These are phyloP conservation scores for Notothenia rossii DNA, from an alignment of 2,113 vertebrate species.

Conservation along the genomic window DNA sequence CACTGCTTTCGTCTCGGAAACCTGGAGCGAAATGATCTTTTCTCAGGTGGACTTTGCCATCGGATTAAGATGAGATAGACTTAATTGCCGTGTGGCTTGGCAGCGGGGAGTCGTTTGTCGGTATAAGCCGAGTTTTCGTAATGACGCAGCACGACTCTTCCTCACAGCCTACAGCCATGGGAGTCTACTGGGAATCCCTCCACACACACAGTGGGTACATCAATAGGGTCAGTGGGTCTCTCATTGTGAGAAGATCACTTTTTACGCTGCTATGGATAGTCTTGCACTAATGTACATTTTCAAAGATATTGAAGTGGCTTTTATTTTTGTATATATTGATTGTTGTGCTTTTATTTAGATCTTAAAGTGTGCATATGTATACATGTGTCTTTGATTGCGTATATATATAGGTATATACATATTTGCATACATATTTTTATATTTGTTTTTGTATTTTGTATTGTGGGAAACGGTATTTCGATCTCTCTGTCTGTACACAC, in stretches of 20 bases:
- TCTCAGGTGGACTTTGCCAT: slow-evolving; percentile 41
- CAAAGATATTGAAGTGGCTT: no score
- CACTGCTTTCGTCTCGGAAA: slow-evolving; percentile 12
- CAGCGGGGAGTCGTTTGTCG: slow-evolving; percentile 12
- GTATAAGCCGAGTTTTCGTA: slow-evolving; percentile 4
- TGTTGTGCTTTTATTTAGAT: no score
- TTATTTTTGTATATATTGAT: no score
- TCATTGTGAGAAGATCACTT: fast-evolving
- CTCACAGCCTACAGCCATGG: neutral
- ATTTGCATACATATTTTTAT: no score
- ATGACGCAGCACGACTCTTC: neutral
- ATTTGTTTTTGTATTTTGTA: no score
- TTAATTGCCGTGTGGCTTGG: slow-evolving; percentile 30
- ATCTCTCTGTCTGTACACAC: no score
- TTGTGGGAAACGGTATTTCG: no score
- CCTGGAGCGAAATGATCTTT: slow-evolving; percentile 24
- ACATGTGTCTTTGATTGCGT: no score
- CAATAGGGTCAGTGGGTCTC: neutral
- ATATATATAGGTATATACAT: no score
- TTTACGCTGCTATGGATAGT: no score
- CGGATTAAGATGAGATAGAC: slow-evolving; percentile 48
- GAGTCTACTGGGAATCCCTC: neutral
- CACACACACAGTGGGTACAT: neutral
- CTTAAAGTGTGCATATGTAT: no score
- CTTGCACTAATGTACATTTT: no score